Base-by-base conservation (phyloP, 53 echinoderm and acorn worm species). In the Patiria pectinifera region DNA sequence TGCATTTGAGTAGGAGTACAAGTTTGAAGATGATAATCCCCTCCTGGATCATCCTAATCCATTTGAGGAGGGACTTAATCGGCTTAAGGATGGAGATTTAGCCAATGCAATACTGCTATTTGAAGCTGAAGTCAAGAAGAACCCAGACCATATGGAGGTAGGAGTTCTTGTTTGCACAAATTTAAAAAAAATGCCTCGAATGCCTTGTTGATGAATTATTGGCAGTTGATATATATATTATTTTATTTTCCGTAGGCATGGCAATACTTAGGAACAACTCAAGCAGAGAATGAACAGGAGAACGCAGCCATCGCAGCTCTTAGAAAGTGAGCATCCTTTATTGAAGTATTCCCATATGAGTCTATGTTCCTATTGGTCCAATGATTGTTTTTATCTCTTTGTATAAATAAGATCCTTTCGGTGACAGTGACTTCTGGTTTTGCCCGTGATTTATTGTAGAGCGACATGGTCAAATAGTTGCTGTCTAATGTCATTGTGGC, bases 271-370 rank as follows among this genome's bases (percentile, higher is more conserved):
- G 99, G 99, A 59, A 96, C 99, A 91, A 97, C 97, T 92, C 99
- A 99, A 91, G 99, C 99, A 11, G 97, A 99, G 78, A 99, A 99
- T 87, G 99, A 99, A 87, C 99, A 99, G 74, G 99, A 99, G 76
- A 92, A 92, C 69, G 93, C 99, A 24, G 97, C 99, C 45, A 99
- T 99, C 85, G 91, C 95, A 74, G 99, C 99, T 8, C 87, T 97
- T 43, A 97, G 93, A 95, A 99, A 93, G 99, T 99, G 89, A 95
- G 93, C 10, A 18, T 74, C 24, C 19, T 74, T 23, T 6, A 9
- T 74, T n/a, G 16, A 70, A 16, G 21, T 70, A 14, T 70, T 21
- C 16, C 70, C 11, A 16, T 5, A 70, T 16, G 11, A 4, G 16
- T 14, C 70, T 70, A 14, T 74, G 74, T 23, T 21, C 4, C 4